Percentiles rank a stretch among this genome's conserved stretches.
phyloP scores from a whole-genome alignment of 1,140 invertebrate genomes.

The Coboldia fuscipes region DNA sequence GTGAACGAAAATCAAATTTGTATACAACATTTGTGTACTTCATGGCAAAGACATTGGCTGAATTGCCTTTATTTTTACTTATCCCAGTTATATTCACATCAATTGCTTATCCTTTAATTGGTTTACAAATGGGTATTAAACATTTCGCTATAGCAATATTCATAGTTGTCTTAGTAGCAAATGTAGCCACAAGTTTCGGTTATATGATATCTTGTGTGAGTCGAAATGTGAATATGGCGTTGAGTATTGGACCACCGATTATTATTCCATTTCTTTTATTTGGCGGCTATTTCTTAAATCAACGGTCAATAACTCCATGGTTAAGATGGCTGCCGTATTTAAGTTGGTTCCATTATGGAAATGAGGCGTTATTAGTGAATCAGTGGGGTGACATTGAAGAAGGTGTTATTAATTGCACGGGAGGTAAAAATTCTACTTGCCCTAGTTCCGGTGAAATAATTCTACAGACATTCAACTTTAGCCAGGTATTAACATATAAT shows the following conservation, averaged over 20 bases:
- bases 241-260: constrained; percentile 73
- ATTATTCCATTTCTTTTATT: constrained; percentile 86
- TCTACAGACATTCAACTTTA: constrained; percentile 55
- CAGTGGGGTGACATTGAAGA: constrained; percentile 63
- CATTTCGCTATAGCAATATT: constrained; percentile 55
- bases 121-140: constrained; percentile 43
- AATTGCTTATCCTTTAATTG: constrained; percentile 75
- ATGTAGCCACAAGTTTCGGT: constrained; percentile 84
- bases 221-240: constrained; percentile 56
- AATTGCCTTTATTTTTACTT: constrained; percentile 59
- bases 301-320: constrained; percentile 68
- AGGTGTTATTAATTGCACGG: constrained; percentile 40
- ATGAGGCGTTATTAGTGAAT: constrained; percentile 82
- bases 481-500: neutral
- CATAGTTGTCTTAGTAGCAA: constrained; percentile 63
- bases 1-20: constrained; percentile 80
- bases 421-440: constrained; percentile 44
- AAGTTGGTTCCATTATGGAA: constrained; percentile 90
- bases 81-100: constrained; percentile 67
- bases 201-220: constrained; percentile 77
- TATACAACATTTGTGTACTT: constrained; percentile 89
- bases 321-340: constrained; percentile 81
- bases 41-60: constrained; percentile 73
- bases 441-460: constrained; percentile 52
- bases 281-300: constrained; percentile 89